phyloP scores from a whole-genome alignment of 2,888 invertebrate genomes.

The Spodoptera picta region DNA sequence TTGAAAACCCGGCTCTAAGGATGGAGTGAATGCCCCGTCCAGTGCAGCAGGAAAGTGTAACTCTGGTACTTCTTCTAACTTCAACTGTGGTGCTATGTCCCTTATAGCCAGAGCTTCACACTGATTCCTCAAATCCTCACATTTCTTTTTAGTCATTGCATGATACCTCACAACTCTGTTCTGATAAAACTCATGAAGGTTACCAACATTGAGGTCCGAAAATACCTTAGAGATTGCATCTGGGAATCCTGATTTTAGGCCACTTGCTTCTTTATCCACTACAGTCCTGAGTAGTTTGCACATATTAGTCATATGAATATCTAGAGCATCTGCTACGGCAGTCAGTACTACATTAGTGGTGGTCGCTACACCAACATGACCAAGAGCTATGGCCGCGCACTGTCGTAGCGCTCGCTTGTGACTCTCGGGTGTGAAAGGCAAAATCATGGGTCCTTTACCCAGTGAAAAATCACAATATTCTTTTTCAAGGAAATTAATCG shows the following conservation, averaged over 20 bases:
- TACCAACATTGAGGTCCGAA: slow-evolving; percentile 80
- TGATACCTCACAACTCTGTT: slow-evolving; percentile 79
- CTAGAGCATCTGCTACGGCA: slow-evolving; percentile 79
- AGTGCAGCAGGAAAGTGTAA: slow-evolving; percentile 86
- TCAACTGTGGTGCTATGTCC: slow-evolving; percentile 78
- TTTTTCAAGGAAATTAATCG: slow-evolving; percentile 81
- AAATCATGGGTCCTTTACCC: slow-evolving; percentile 78
- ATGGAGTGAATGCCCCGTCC: slow-evolving; percentile 87
- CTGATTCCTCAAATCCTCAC: slow-evolving; percentile 70
- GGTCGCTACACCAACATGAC: slow-evolving; percentile 78
- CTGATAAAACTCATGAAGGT: slow-evolving; percentile 82
- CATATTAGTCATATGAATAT: slow-evolving; percentile 81
- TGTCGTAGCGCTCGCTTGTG: slow-evolving; percentile 81
- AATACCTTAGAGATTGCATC: slow-evolving; percentile 85
- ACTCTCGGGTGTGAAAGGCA: slow-evolving; percentile 84
- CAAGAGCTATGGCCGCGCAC: slow-evolving; percentile 83
- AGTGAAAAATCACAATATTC: slow-evolving; percentile 82
- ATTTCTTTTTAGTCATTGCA: slow-evolving; percentile 74
- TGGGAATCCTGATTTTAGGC: slow-evolving; percentile 79
- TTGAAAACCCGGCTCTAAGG: slow-evolving; percentile 90
- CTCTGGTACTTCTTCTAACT: slow-evolving; percentile 86
- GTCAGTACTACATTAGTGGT: slow-evolving; percentile 79
- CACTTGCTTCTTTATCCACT: slow-evolving; percentile 81
- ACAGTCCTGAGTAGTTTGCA: slow-evolving; percentile 80
- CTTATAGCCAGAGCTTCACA: slow-evolving; percentile 77